Conservation (phyloP, 2,113 vertebrate genomes). For the Lanius collurio region DNA sequence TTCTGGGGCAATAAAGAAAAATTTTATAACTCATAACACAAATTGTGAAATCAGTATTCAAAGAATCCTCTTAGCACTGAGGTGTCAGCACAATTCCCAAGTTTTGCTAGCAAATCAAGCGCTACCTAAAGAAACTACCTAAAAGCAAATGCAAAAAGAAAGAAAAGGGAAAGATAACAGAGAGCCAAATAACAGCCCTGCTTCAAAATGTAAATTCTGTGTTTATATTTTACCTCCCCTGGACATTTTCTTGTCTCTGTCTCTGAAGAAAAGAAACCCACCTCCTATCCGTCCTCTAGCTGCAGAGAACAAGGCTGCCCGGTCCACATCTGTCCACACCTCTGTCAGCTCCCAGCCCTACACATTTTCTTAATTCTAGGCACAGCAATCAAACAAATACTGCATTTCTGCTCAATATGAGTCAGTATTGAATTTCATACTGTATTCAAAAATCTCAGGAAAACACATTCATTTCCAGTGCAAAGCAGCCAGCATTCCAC, state of each 20-base stretch:
- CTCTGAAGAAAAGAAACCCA: not conserved
- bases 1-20: not conserved
- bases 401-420: not conserved
- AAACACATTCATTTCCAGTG: not conserved
- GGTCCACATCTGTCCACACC: accelerated
- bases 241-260: not conserved
- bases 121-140: not conserved
- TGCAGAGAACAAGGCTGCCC: not conserved
- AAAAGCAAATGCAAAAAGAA: not conserved
- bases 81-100: not conserved
- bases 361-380: not conserved
- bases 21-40: not conserved
- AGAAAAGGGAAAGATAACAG: not conserved
- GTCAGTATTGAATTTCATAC: not conserved
- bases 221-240: not conserved
- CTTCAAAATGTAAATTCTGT: not conserved
- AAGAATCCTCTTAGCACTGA: not conserved
- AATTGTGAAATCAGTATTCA: not conserved
- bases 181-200: not conserved
- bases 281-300: not conserved
- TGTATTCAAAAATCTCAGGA: not conserved
- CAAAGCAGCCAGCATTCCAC: not conserved
- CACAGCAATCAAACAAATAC: not conserved
- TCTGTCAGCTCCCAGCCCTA: not conserved
- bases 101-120: not conserved